Evolutionary conservation across 2,888 invertebrate species (phyloP), one percentile per base, ranked within the genome.

Genomic region (Notodonta ziczac): DNA sequence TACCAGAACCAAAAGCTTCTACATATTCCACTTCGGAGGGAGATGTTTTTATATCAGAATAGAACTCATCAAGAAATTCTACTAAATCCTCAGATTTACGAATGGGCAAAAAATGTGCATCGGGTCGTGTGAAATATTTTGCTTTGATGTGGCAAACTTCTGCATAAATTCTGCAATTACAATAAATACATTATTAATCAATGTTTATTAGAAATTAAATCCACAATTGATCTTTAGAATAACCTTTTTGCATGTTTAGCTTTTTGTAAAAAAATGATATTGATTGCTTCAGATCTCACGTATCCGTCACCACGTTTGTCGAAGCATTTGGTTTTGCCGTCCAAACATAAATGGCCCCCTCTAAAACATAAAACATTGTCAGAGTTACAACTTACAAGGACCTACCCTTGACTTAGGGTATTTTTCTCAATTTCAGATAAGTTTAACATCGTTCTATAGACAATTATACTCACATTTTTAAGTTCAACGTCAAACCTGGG

Each of bases 311-410:
- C 97, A 48, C 95, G 93, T 54, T 95, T 95, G 85, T 99, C 98
- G 82, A 99, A 98, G 0, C 97, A 96, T 78, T 97, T 97, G 81
- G 98, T 98, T 65, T 94, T 95, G 0, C 98, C 98, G 71, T 98
- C 97, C 4, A 80, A 56, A 60, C 85, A 81, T 0, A 85, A 56
- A 8, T 83, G 74, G 5, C 82, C 87, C 39, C 65, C 61, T 56
- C 74, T 74, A 14, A 24, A 16, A 16, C 6, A 40, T 40, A 8
- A 8, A 40, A 8, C 9, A 8, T 40, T 40, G 7, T 8, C 9
- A 40, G 40, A 39, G 8, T 7, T n/a, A 39, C 39, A 39, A 1
- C 6, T 5, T 40, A 40, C 40, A 40, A 40, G 40, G 9, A 2
- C 0, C 8, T 40, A 6, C 40, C 46, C 13, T 13, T 24, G 2